These are phyloP conservation scores for Siphonodentalium dalli DNA, from an alignment of 2,888 invertebrate genomes.

Conservation along the genomic window DNA sequence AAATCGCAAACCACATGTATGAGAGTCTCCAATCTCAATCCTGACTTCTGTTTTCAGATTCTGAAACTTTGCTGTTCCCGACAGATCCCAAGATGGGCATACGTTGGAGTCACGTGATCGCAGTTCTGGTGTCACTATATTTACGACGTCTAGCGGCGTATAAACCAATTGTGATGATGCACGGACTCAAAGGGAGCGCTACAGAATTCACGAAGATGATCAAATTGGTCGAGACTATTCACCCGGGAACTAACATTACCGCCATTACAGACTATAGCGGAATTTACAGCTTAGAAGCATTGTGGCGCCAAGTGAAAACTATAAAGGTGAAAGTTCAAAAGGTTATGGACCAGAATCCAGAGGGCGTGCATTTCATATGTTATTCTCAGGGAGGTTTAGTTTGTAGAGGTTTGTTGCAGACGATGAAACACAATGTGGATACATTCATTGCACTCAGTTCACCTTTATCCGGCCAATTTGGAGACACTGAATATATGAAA, in stretches of 20 bases:
- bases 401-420: slow-evolving; percentile 80
- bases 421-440: slow-evolving; percentile 79
- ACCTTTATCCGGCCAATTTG: slow-evolving; percentile 92
- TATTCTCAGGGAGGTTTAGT: slow-evolving; percentile 75
- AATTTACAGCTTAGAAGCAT: slow-evolving; percentile 81
- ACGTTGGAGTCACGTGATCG: no score
- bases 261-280: slow-evolving; percentile 80
- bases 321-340: slow-evolving; percentile 74
- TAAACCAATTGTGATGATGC: no score
- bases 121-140: no score
- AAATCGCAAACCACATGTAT: no score
- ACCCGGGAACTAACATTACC: slow-evolving; percentile 84
- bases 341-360: slow-evolving; percentile 77
- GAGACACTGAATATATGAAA: slow-evolving; percentile 78
- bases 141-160: no score
- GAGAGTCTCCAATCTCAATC: no score
- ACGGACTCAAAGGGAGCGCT: no score
- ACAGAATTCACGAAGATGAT: no score
- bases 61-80: no score
- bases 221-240: no score
- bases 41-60: no score
- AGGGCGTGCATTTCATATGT: slow-evolving; percentile 86
- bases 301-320: slow-evolving; percentile 87
- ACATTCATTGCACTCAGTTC: slow-evolving; percentile 89
- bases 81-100: no score